Conservation (phyloP, 2,113 vertebrate species). For the Sylvilagus bachmani region DNA sequence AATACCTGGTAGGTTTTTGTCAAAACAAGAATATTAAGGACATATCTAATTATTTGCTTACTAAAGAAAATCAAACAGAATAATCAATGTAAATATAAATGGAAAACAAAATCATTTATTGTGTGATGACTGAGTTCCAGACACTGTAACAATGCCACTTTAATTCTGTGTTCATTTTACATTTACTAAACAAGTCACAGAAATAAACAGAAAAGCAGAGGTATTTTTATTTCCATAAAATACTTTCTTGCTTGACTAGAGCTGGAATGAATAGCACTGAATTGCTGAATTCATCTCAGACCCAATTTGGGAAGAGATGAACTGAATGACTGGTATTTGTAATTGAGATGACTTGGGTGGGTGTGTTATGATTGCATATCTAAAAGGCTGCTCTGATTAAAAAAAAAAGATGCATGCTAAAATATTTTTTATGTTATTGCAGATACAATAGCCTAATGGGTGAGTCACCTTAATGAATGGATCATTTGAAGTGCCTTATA, state of each 20-base stretch:
- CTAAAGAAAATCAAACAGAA: background rate
- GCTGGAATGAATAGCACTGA: constrained; percentile 20
- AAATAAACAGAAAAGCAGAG: background rate
- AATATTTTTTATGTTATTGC: background rate
- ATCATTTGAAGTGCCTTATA: constrained; percentile 32
- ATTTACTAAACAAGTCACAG: constrained; percentile 9
- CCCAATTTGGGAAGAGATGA: constrained; percentile 2
- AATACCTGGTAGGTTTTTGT: background rate
- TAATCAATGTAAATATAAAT: background rate
- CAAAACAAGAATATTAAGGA: background rate
- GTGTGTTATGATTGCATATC: background rate
- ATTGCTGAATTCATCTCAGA: constrained; percentile 50
- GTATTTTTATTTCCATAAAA: constrained; percentile 33
- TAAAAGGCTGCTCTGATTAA: background rate
- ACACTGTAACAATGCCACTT: background rate
- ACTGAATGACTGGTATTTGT: background rate
- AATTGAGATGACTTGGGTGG: background rate
- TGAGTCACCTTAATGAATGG: background rate
- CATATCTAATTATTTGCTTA: constrained; percentile 34
- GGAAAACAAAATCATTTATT: constrained; percentile 1
- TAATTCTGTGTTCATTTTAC: background rate
- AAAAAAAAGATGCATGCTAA: background rate
- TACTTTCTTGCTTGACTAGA: background rate
- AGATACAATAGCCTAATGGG: background rate
- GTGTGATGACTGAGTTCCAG: background rate